Evolutionary conservation across 2,113 vertebrate species (phyloP).

Genomic region (Junco hyemalis): DNA sequence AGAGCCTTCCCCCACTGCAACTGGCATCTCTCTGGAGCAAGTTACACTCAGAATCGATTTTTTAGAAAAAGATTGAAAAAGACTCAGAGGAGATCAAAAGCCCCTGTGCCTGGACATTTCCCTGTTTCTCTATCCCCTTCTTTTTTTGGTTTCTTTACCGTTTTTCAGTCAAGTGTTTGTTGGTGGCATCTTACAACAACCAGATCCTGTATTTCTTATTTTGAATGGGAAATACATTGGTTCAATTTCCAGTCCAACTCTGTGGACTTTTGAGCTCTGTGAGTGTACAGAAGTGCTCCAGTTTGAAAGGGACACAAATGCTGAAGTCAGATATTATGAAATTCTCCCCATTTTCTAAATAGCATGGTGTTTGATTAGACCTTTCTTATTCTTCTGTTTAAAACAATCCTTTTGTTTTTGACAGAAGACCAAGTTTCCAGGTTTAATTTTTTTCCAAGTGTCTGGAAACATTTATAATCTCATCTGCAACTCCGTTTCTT

Average conservation of each 20-base stretch:
- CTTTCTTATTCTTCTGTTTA: background rate
- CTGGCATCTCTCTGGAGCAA: background rate
- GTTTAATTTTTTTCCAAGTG: background rate
- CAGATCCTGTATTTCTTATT: background rate
- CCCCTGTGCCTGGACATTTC: background rate
- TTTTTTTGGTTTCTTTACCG: background rate
- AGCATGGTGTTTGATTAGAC: background rate
- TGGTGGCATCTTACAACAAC: background rate
- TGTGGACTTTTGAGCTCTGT: background rate
- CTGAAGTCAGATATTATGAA: background rate
- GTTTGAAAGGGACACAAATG: background rate
- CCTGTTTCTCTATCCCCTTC: background rate
- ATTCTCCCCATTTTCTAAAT: background rate
- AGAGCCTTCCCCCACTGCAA: background rate
- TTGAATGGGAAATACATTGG: background rate
- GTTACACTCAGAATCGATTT: accelerated
- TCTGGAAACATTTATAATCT: background rate
- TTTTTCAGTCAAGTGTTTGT: background rate
- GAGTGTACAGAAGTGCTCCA: background rate
- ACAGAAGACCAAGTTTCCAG: background rate
- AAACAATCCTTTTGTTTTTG: background rate
- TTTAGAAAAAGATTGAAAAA: background rate
- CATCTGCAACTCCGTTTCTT: background rate
- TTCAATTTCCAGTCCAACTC: background rate
- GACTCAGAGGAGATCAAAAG: background rate